Percentiles rank a stretch among this genome's conserved stretches.
phyloP scores from a whole-genome alignment of 2,113 vertebrate species.

The Forbesichthys papilliferus region DNA sequence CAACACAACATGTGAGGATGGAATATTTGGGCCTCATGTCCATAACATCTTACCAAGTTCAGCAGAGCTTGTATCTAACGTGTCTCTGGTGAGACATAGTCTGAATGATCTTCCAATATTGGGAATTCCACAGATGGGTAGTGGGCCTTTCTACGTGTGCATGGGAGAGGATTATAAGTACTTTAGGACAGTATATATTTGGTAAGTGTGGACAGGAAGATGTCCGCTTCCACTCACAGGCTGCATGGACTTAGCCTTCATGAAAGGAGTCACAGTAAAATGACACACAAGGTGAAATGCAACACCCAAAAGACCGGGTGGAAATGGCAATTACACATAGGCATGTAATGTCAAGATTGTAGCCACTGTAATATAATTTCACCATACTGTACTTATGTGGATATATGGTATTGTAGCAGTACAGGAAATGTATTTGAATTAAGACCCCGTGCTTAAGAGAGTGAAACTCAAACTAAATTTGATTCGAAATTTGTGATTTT shows the following conservation, averaged over 20 bases:
- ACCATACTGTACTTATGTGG: constrained; percentile 34
- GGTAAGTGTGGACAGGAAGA: constrained; percentile 63
- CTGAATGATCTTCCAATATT: neutral
- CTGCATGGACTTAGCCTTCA: constrained; percentile 36
- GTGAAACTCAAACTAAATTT: neutral
- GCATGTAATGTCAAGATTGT: constrained; percentile 27
- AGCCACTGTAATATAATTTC: constrained; percentile 23
- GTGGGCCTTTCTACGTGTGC: constrained; percentile 38
- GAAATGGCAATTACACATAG: constrained; percentile 35
- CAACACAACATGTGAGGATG: too few relatives aligned
- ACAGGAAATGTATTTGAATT: constrained; percentile 2
- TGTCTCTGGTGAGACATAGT: constrained; percentile 20
- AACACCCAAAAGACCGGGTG: constrained; percentile 41
- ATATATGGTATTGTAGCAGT: constrained; percentile 13
- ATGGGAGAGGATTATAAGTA: constrained; percentile 63
- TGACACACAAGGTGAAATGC: constrained; percentile 52
- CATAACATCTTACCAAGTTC: constrained; percentile 32
- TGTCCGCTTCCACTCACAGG: constrained; percentile 45
- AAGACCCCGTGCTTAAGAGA: neutral
- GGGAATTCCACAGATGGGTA: constrained; percentile 35
- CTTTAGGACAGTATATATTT: constrained; percentile 68
- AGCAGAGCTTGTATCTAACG: constrained; percentile 21
- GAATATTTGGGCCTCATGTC: neutral
- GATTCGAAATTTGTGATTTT: neutral
- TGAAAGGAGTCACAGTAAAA: constrained; percentile 34